A percentile compares a stretch with the other conserved stretches of the same genome.
phyloP scores from a whole-genome alignment of 2,797 vertebrate genomes.

The Hippoglossus hippoglossus region DNA sequence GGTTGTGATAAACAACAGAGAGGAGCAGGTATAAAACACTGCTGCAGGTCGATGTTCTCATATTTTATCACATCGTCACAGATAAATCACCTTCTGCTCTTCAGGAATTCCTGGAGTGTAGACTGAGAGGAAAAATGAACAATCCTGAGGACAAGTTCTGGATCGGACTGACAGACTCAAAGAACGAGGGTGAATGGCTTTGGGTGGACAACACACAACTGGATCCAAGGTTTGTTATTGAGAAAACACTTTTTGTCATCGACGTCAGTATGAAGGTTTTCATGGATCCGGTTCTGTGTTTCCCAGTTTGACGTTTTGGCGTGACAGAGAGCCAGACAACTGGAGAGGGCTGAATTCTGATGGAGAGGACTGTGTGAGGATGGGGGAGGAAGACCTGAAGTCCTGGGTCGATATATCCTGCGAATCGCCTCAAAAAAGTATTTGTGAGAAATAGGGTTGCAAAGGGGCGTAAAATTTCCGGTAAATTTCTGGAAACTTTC shows the following conservation, averaged over 20 bases:
- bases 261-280: neutral
- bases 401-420: conserved; percentile 55
- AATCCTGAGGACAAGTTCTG: conserved; percentile 32
- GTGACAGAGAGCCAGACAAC: rapidly evolving
- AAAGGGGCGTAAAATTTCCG: too few relatives aligned
- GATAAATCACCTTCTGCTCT: neutral
- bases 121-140: rapidly evolving
- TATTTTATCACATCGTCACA: too few relatives aligned
- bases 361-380: conserved; percentile 50
- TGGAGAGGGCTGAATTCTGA: rapidly evolving
- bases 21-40: too few relatives aligned
- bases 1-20: too few relatives aligned
- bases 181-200: conserved; percentile 29
- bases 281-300: neutral
- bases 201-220: conserved; percentile 58
- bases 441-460: conserved; percentile 71
- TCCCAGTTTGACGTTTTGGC: conserved; percentile 37
- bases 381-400: neutral
- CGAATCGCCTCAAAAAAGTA: rapidly evolving
- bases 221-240: neutral
- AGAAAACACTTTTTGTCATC: neutral
- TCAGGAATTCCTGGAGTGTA: conserved; percentile 30
- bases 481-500: too few relatives aligned
- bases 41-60: too few relatives aligned
- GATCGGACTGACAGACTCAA: conserved; percentile 70